Conservation (phyloP, 2,888 invertebrate genomes). For the Hyposoter didymator region DNA sequence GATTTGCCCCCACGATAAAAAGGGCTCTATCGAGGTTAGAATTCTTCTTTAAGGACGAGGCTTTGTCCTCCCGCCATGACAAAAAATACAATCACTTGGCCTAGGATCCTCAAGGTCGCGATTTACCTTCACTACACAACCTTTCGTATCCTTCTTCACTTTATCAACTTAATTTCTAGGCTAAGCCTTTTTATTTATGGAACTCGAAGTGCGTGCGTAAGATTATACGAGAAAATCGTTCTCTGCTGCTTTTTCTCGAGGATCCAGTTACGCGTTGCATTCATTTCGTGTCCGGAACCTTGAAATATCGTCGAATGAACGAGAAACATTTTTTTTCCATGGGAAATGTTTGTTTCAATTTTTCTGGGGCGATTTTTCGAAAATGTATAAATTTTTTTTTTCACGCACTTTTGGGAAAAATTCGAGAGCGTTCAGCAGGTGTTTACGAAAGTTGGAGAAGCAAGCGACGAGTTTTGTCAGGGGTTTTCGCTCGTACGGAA, state of each 20-base stretch:
- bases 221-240: constrained; percentile 56
- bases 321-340: neutral
- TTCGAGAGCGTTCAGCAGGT: constrained; percentile 33
- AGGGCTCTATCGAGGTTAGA: constrained; percentile 40
- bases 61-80: constrained; percentile 22
- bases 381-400: neutral
- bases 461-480: neutral
- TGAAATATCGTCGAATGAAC: neutral
- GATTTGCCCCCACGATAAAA: constrained; percentile 58
- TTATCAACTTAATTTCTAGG: neutral
- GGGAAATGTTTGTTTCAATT: neutral
- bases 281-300: neutral
- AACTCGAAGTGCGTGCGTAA: constrained; percentile 44
- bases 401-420: neutral
- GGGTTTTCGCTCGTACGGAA: constrained; percentile 39
- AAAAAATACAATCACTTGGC: constrained; percentile 49
- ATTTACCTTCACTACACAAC: constrained; percentile 27
- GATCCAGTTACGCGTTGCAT: constrained; percentile 50
- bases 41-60: constrained; percentile 24
- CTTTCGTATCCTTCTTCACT: constrained; percentile 1
- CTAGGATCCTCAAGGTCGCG: constrained; percentile 53
- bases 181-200: constrained; percentile 10
- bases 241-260: constrained; percentile 48
- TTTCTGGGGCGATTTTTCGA: neutral
- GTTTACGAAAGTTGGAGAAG: constrained; percentile 36